Evolutionary conservation across 1,140 invertebrate genomes (phyloP), one percentile per base, ranked within the genome.

Genomic region (Holotrichia oblita): DNA sequence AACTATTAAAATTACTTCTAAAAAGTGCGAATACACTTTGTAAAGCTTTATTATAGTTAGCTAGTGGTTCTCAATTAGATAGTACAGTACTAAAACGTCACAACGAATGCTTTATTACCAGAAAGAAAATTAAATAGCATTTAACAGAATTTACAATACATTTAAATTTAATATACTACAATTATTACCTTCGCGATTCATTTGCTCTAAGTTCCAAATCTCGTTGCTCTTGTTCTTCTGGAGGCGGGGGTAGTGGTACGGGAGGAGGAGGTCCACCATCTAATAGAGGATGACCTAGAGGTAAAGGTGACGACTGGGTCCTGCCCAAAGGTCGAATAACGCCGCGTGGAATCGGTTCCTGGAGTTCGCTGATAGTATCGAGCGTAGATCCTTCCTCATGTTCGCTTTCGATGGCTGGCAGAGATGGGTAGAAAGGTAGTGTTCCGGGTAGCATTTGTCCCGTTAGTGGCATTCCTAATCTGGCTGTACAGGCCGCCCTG

Each of bases 231-330:
- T 90, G 89, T 79, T 87, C 86, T 80, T 87, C 85, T 55, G 84
- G 84, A 8, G 84, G 83, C 14, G 83, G 85, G 22, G 86, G 83
- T 77, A 83, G 82, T 24, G 83, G 83, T 79, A 82, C 81, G 6
- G 88, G 87, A 12, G 87, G 87, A 9, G 83, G 81, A 14, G 89
- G 88, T 12, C 87, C 86, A 22, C 85, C 85, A 59, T 94, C 93
- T 55, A 99, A 90, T 90, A 97, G 93, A 27, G 96, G 97, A 89
- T 98, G 96, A 3, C 96, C 96, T n/a, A 99, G 89, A 27, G 97
- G 97, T 81, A 99, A 87, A 0, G 98, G 97, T 4, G 97, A 97
- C 10, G 95, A 96, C 86, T 97, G 96, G n/a, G 96, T 97, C 83
- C 96, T 91, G 79, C 95, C 95, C 86, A 98, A 90, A 79, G 95